Conservation (phyloP, 2,888 invertebrate genomes). For the Byasa hedistus region DNA sequence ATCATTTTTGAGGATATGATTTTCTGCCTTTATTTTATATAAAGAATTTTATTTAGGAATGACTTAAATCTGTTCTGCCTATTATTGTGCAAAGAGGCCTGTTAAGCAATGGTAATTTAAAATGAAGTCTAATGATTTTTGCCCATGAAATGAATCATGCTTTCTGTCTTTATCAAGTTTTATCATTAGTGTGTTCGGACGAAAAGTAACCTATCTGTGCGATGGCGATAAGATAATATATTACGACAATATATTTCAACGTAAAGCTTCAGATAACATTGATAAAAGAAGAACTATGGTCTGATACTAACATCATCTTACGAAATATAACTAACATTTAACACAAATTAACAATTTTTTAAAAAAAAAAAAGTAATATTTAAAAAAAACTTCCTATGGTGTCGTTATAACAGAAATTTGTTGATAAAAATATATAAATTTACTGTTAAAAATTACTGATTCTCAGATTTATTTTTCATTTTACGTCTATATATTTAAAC, state of each 20-base stretch:
- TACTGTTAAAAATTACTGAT: too few relatives aligned
- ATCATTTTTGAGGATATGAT: too few relatives aligned
- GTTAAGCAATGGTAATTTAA: slow-evolving; percentile 16
- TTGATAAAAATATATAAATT: too few relatives aligned
- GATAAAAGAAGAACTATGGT: slow-evolving; percentile 29
- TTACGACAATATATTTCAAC: slow-evolving; percentile 60
- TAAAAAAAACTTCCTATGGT: not conserved
- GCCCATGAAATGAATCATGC: slow-evolving; percentile 50
- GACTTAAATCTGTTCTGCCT: too few relatives aligned
- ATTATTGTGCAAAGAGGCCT: too few relatives aligned
- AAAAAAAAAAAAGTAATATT: too few relatives aligned
- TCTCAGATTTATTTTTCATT: too few relatives aligned
- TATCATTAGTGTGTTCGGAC: slow-evolving; percentile 57
- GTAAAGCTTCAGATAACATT: slow-evolving; percentile 38
- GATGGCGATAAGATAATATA: slow-evolving; percentile 65
- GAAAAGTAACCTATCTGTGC: slow-evolving; percentile 48
- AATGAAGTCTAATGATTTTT: slow-evolving; percentile 28
- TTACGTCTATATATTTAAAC: too few relatives aligned
- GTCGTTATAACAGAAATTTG: too few relatives aligned
- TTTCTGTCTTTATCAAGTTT: slow-evolving; percentile 53
- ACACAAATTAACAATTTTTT: too few relatives aligned
- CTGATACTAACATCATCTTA: slow-evolving; percentile 26
- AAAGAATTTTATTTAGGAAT: too few relatives aligned
- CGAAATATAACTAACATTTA: slow-evolving; percentile 5
- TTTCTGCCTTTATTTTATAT: too few relatives aligned